phyloP scores from a whole-genome alignment of 2,888 invertebrate species.

The Dryocosmus kuriphilus region DNA sequence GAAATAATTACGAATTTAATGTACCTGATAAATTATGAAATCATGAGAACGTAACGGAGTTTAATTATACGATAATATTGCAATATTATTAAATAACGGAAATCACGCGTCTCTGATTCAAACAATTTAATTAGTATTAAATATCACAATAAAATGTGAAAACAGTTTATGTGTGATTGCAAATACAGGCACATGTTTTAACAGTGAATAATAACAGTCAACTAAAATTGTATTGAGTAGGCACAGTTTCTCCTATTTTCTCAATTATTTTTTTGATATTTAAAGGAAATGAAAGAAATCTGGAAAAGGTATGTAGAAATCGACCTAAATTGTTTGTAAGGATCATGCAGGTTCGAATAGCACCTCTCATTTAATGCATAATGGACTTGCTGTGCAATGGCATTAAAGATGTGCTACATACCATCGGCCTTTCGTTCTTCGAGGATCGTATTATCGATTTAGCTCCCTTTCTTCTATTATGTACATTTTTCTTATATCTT shows the following conservation, averaged over 20 bases:
- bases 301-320: slow-evolving; percentile 51
- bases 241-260: background rate
- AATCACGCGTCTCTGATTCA: background rate
- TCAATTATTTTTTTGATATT: background rate
- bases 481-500: background rate
- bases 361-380: slow-evolving; percentile 16
- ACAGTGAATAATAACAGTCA: background rate
- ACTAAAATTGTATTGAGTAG: background rate
- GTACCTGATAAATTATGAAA: slow-evolving; percentile 19
- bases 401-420: slow-evolving; percentile 26
- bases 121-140: background rate
- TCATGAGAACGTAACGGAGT: slow-evolving; percentile 7
- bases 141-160: background rate
- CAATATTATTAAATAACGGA: background rate
- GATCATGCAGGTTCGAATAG: slow-evolving; percentile 16
- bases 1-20: slow-evolving; percentile 16
- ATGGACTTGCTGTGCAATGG: background rate
- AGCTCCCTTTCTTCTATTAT: slow-evolving; percentile 10
- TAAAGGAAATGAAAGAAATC: background rate
- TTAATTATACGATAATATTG: slow-evolving; percentile 15
- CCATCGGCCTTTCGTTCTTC: slow-evolving; percentile 4
- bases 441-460: background rate
- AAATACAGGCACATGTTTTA: no score
- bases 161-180: background rate
- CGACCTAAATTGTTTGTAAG: slow-evolving; percentile 57